Conservation (phyloP, 2,888 invertebrate genomes). For the Lycophotia porphyrea region DNA sequence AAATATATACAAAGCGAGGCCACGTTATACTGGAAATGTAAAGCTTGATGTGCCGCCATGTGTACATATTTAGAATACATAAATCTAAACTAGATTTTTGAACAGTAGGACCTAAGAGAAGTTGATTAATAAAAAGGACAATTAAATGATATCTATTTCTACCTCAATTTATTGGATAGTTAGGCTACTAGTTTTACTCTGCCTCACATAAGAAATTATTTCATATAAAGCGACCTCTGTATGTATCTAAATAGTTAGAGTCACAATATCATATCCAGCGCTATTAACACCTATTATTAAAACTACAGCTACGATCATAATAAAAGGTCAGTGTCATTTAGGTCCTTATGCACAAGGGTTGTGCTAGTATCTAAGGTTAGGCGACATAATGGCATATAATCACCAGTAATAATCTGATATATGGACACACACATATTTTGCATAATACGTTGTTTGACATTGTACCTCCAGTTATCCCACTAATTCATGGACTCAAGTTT, state of each 20-base stretch:
- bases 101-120: too few species aligned
- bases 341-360: constrained; percentile 54
- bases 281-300: constrained; percentile 45
- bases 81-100: background rate
- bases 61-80: too few species aligned
- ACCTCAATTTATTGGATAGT: background rate
- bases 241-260: constrained; percentile 12
- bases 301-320: constrained; percentile 37
- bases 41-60: too few species aligned
- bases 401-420: constrained; percentile 60
- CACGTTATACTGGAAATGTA: too few species aligned
- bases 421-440: constrained; percentile 67
- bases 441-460: constrained; percentile 68
- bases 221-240: background rate
- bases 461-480: constrained; percentile 43
- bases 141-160: background rate
- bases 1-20: too few species aligned
- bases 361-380: constrained; percentile 71
- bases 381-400: constrained; percentile 69
- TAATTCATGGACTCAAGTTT: constrained; percentile 38
- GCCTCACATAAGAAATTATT: background rate
- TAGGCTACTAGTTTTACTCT: background rate
- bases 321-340: constrained; percentile 68
- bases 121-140: background rate
- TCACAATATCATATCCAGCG: constrained; percentile 18